Evolutionary conservation across 1,140 invertebrate species (phyloP).

Genomic region (Physella acuta): DNA sequence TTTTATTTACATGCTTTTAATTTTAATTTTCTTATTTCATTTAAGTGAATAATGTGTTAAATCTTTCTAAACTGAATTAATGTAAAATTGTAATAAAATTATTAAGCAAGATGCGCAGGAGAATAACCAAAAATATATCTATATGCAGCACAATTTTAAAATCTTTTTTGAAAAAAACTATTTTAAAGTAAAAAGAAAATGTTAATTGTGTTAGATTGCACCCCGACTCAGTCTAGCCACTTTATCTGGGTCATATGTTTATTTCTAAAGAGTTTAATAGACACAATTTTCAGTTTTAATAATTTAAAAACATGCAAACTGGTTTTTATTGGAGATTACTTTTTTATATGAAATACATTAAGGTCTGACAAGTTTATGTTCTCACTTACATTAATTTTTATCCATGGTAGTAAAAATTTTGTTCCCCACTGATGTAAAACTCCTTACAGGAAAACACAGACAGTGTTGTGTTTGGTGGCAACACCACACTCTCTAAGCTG

Average conservation of each 20-base stretch:
- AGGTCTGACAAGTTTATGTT: neutral
- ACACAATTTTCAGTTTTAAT: neutral
- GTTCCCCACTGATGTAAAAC: too few relatives aligned
- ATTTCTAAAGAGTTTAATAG: too few relatives aligned
- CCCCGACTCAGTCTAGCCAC: too few relatives aligned
- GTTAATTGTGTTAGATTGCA: too few relatives aligned
- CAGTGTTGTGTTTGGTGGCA: conserved; percentile 37
- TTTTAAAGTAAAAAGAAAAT: too few relatives aligned
- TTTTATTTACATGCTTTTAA: neutral
- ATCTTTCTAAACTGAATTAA: neutral
- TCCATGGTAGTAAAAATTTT: too few relatives aligned
- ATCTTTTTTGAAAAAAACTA: too few relatives aligned
- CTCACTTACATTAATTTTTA: neutral
- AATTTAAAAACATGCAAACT: neutral
- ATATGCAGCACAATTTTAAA: neutral
- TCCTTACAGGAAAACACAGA: conserved; percentile 9
- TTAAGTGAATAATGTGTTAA: neutral
- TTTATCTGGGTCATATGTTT: too few relatives aligned
- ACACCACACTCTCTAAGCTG: conserved; percentile 39
- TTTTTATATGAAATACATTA: neutral
- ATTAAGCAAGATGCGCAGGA: neutral
- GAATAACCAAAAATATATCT: neutral
- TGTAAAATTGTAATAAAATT: neutral
- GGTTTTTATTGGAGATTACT: neutral
- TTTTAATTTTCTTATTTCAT: neutral